These are phyloP conservation scores for Lepidothrix coronata DNA, from an alignment of 2,113 vertebrate species.

Conservation along the genomic window DNA sequence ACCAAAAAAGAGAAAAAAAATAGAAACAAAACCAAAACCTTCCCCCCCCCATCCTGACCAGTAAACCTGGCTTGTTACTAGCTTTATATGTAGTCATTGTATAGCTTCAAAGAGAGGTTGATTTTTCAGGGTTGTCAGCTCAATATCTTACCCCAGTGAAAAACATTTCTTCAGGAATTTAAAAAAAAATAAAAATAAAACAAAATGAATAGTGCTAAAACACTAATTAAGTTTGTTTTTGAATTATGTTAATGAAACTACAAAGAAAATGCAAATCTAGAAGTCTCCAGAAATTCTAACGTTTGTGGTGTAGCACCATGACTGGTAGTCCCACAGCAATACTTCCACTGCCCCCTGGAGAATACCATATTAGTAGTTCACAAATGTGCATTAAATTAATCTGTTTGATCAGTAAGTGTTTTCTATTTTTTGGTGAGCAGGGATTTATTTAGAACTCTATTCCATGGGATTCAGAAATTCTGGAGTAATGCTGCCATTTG, in stretches of 20 bases:
- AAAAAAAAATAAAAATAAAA: constrained; percentile 12
- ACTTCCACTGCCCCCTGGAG: neutral
- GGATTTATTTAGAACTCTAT: constrained; percentile 15
- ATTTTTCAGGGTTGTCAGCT: constrained; percentile 8
- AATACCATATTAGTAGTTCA: constrained; percentile 58
- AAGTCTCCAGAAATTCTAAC: constrained; percentile 64
- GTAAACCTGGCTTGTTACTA: neutral
- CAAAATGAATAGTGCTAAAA: constrained; percentile 40
- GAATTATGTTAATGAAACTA: constrained; percentile 70
- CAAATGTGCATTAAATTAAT: constrained; percentile 66
- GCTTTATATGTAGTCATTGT: neutral
- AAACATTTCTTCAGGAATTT: neutral
- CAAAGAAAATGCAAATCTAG: constrained; percentile 72
- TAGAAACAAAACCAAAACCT: neutral
- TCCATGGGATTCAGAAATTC: constrained; percentile 16
- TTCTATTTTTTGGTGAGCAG: neutral
- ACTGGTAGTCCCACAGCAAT: constrained; percentile 50
- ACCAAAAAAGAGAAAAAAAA: neutral
- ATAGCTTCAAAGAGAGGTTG: neutral
- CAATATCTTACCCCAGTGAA: neutral
- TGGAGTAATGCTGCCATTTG: neutral
- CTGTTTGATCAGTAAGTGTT: constrained; percentile 68
- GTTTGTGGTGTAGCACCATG: constrained; percentile 44
- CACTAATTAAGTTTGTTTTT: constrained; percentile 68
- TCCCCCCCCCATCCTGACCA: neutral